These are phyloP conservation scores for Vesta saturnalis DNA, from an alignment of 2,888 invertebrate species.

Conservation along the genomic window DNA sequence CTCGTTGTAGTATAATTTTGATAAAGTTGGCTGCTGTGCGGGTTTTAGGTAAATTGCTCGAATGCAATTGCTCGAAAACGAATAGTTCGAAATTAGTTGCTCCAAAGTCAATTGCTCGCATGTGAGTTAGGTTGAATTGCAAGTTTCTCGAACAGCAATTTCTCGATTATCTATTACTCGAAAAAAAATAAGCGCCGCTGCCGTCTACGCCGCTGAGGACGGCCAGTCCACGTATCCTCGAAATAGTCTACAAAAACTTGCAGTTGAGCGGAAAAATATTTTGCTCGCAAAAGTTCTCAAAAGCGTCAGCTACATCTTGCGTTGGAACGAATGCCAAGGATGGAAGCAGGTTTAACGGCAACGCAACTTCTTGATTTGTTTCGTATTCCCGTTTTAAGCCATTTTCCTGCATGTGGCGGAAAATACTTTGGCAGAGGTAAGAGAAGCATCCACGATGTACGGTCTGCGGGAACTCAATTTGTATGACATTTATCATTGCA, in stretches of 20 bases:
- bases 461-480: slow-evolving; percentile 2
- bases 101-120: too few relatives aligned
- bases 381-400: slow-evolving; percentile 12
- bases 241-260: too few relatives aligned
- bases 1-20: too few relatives aligned
- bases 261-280: slow-evolving; percentile 7
- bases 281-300: slow-evolving; percentile 13
- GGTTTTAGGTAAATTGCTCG: too few relatives aligned
- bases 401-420: slow-evolving; percentile 9
- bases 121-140: too few relatives aligned
- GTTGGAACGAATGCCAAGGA: slow-evolving; percentile 11
- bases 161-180: too few relatives aligned
- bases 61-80: too few relatives aligned
- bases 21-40: too few relatives aligned
- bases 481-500: slow-evolving; percentile 14
- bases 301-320: slow-evolving; percentile 6
- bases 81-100: too few relatives aligned
- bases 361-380: slow-evolving; percentile 10
- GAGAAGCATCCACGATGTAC: slow-evolving; percentile 13
- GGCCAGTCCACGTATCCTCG: too few relatives aligned
- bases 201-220: neutral
- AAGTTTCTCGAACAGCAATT: too few relatives aligned
- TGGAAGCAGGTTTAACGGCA: slow-evolving; percentile 11
- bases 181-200: neutral
- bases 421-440: slow-evolving; percentile 7